Conservation (phyloP, 2,888 invertebrate genomes). For the Catotricha subobsoleta region DNA sequence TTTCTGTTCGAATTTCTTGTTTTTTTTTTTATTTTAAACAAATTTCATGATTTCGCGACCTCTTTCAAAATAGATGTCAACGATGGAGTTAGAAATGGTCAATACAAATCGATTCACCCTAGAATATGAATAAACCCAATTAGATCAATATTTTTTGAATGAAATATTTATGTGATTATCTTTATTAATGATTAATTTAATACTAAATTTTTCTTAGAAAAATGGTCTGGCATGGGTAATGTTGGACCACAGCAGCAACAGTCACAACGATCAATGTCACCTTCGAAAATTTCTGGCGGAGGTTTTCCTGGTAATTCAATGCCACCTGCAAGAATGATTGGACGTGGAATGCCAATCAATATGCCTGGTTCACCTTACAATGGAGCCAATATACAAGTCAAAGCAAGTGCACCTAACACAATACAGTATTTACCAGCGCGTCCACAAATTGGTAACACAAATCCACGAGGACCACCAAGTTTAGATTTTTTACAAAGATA, state of each 20-base stretch:
- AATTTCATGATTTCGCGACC: too few species aligned
- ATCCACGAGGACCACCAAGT: constrained; percentile 67
- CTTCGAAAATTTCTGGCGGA: constrained; percentile 48
- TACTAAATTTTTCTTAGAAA: too few species aligned
- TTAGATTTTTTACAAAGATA: constrained; percentile 78
- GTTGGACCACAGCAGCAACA: not conserved
- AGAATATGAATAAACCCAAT: too few species aligned
- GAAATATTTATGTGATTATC: too few species aligned
- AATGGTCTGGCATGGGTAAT: too few species aligned
- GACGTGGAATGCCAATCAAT: constrained; percentile 22
- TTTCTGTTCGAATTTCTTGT: too few species aligned
- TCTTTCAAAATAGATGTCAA: too few species aligned
- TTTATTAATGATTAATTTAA: too few species aligned
- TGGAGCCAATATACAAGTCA: constrained; percentile 67
- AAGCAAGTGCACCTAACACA: constrained; percentile 92
- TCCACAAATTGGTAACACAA: constrained; percentile 56
- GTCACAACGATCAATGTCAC: constrained; percentile 35
- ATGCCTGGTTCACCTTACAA: constrained; percentile 43
- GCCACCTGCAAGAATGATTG: constrained; percentile 26
- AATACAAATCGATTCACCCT: too few species aligned
- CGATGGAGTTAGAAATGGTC: too few species aligned
- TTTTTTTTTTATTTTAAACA: too few species aligned
- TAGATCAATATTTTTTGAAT: too few species aligned
- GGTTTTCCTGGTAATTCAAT: not conserved
- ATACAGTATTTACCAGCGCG: constrained; percentile 94